phyloP scores from a whole-genome alignment of 1,140 invertebrate genomes.

The Zaprionus tsacasi region DNA sequence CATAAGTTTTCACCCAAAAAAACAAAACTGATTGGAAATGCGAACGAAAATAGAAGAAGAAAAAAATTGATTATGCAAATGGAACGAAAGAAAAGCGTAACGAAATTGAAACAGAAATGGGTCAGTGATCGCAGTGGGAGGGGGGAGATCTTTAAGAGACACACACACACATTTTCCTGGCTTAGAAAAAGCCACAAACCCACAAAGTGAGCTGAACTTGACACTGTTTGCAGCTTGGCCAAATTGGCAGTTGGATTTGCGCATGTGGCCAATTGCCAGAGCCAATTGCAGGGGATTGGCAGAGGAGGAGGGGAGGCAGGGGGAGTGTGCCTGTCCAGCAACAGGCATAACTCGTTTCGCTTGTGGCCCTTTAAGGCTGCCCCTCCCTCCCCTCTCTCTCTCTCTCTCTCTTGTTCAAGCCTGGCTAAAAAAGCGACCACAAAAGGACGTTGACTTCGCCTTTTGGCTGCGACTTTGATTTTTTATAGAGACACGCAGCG shows the following conservation, averaged over 20 bases:
- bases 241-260: constrained; percentile 13
- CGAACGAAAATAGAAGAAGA: constrained; percentile 20
- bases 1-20: constrained; percentile 57
- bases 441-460: constrained; percentile 72
- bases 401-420: neutral
- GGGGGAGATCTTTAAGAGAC: too few species aligned
- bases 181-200: neutral
- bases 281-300: neutral
- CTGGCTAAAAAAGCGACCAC: constrained; percentile 16
- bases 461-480: constrained; percentile 42
- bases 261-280: neutral
- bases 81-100: neutral
- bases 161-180: neutral
- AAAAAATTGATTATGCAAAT: constrained; percentile 56
- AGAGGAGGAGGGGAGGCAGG: neutral
- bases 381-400: neutral
- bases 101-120: constrained; percentile 66
- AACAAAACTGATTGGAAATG: constrained; percentile 65
- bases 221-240: constrained; percentile 27
- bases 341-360: constrained; percentile 25
- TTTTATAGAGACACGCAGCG: constrained; percentile 3
- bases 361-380: constrained; percentile 17
- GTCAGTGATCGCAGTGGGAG: constrained; percentile 41
- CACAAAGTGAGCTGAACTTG: constrained; percentile 32
- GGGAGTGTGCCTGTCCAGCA: neutral